Evolutionary conservation across 2,797 vertebrate species (phyloP).

Genomic region (Tauraco hartlaubi): DNA sequence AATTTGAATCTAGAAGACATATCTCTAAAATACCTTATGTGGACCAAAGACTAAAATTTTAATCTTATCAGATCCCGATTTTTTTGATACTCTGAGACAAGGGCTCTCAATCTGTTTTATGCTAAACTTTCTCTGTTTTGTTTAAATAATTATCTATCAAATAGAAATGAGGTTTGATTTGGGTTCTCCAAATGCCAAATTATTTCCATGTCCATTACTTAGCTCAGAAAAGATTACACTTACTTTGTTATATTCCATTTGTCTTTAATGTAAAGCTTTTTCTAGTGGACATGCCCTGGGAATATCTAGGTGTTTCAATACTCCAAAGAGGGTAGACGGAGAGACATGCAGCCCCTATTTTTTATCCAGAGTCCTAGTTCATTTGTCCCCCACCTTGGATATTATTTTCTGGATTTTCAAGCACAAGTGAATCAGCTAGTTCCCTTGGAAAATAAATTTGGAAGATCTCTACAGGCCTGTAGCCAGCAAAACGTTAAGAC

Average conservation of each 20-base stretch:
- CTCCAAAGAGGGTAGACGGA: not conserved
- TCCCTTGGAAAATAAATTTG: not conserved
- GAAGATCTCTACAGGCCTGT: not conserved
- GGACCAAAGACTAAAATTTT: not conserved
- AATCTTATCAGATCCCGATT: not conserved
- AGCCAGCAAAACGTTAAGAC: not conserved
- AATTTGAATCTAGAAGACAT: not conserved
- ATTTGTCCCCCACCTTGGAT: accelerated
- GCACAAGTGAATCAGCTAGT: not conserved
- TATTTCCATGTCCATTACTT: not conserved
- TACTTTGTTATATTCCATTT: not conserved
- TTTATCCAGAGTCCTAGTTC: not conserved
- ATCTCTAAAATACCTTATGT: not conserved
- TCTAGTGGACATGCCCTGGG: not conserved
- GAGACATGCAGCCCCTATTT: not conserved
- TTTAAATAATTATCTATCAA: not conserved
- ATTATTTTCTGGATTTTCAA: not conserved
- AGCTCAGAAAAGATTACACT: not conserved
- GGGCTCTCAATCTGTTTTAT: not conserved
- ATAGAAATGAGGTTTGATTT: not conserved
- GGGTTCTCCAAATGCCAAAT: not conserved
- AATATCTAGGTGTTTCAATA: not conserved
- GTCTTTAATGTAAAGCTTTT: not conserved
- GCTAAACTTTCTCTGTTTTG: not conserved
- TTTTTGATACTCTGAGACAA: not conserved